These are phyloP conservation scores for Bombus pascuorum DNA, from an alignment of 1,140 invertebrate genomes.

Conservation along the genomic window DNA sequence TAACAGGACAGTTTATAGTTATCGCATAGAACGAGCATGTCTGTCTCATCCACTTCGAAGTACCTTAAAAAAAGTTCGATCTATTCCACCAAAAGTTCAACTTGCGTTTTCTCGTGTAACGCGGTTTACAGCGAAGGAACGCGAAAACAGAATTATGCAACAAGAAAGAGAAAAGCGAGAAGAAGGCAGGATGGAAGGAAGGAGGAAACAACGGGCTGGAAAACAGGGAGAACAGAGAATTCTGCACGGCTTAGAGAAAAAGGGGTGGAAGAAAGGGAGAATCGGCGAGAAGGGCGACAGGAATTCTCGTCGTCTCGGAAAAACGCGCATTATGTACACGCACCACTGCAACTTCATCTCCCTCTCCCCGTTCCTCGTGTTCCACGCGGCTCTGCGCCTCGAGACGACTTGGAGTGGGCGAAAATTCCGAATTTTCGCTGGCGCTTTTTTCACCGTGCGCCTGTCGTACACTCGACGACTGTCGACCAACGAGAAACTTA, in stretches of 20 bases:
- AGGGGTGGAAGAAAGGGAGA: background rate
- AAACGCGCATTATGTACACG: slow-evolving; percentile 66
- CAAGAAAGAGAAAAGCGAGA: background rate
- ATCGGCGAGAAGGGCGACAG: slow-evolving; percentile 40
- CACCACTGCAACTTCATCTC: slow-evolving; percentile 48
- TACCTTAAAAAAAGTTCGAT: background rate
- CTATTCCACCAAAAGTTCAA: background rate
- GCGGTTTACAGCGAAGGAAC: background rate
- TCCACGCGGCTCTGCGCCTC: background rate
- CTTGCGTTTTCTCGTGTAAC: background rate
- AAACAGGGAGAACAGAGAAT: slow-evolving; percentile 32
- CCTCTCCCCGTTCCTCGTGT: background rate
- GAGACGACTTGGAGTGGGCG: slow-evolving; percentile 35
- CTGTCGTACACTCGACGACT: background rate
- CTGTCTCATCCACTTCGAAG: background rate
- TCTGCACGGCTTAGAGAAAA: slow-evolving; percentile 20
- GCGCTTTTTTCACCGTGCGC: slow-evolving; percentile 28
- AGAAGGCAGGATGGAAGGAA: background rate
- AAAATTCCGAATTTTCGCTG: slow-evolving; percentile 67
- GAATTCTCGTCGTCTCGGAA: slow-evolving; percentile 65
- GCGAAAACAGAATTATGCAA: background rate
- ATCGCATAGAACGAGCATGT: background rate
- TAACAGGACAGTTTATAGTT: background rate
- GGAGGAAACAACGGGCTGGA: background rate
- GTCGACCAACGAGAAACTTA: slow-evolving; percentile 10